Conservation (phyloP, 2,888 invertebrate genomes). For the Vanessa cardui region DNA sequence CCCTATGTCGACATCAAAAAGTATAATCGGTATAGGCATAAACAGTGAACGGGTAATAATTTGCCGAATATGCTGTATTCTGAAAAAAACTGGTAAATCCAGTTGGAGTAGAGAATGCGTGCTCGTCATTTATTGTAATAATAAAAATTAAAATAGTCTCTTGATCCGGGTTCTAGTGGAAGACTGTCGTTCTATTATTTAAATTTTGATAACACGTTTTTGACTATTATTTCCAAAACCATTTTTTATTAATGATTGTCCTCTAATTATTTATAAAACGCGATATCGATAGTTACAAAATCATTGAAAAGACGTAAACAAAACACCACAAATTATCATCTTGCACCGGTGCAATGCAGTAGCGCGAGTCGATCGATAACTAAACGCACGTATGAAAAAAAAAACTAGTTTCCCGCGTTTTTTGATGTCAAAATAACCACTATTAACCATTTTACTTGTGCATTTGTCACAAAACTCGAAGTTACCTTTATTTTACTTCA, state of each 20-base stretch:
- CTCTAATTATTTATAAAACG: not conserved
- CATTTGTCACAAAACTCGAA: constrained; percentile 24
- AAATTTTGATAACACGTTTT: constrained; percentile 1
- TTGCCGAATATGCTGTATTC: constrained; percentile 40
- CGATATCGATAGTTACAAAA: constrained; percentile 29
- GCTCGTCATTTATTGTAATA: constrained; percentile 43
- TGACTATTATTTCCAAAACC: not conserved
- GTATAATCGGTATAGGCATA: not conserved
- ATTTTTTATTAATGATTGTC: not conserved
- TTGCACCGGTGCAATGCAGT: constrained; percentile 67
- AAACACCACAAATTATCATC: constrained; percentile 57
- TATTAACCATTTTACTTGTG: constrained; percentile 9
- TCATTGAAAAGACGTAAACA: constrained; percentile 65
- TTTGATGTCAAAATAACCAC: constrained; percentile 49
- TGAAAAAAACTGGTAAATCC: constrained; percentile 65
- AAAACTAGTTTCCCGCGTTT: constrained; percentile 64
- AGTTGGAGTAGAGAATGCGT: constrained; percentile 63
- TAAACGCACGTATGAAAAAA: constrained; percentile 51
- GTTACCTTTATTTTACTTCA: constrained; percentile 15
- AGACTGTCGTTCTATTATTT: constrained; percentile 2
- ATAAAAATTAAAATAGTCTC: constrained; percentile 39
- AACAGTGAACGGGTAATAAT: constrained; percentile 32
- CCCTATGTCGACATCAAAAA: too few species aligned
- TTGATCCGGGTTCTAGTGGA: constrained; percentile 34
- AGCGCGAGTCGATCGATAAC: constrained; percentile 67